These are phyloP conservation scores for Propithecus deckenii DNA, from an alignment of 2,797 vertebrate genomes.

Conservation along the genomic window DNA sequence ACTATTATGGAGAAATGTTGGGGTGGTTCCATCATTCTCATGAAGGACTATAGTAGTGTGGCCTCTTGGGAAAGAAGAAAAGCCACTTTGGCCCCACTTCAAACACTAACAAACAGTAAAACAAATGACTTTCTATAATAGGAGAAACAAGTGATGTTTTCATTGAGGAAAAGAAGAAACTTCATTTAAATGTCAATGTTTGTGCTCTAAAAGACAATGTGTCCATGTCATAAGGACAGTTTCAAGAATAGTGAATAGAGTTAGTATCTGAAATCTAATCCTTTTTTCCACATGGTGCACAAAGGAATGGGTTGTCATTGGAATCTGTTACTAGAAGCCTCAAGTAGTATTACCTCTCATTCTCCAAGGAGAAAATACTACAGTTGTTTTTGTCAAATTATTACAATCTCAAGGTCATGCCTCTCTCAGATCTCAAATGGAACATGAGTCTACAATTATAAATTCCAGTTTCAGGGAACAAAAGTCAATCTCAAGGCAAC, in stretches of 20 bases:
- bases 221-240: neutral
- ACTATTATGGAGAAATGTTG: neutral
- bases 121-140: neutral
- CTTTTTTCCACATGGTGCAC: neutral
- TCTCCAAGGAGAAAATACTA: neutral
- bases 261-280: neutral
- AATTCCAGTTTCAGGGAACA: neutral
- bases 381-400: neutral
- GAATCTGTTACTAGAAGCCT: neutral
- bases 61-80: neutral
- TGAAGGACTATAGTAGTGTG: neutral
- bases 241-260: neutral
- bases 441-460: neutral
- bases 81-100: neutral
- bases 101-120: neutral
- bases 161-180: neutral
- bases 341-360: constrained; percentile 1
- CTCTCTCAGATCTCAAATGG: neutral
- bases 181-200: neutral
- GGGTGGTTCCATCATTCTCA: neutral
- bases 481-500: neutral
- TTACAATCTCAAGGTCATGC: neutral
- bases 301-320: neutral
- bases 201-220: neutral
- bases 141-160: neutral